Base-by-base conservation (phyloP, 2,888 invertebrate species). In the Beris chalybata region DNA sequence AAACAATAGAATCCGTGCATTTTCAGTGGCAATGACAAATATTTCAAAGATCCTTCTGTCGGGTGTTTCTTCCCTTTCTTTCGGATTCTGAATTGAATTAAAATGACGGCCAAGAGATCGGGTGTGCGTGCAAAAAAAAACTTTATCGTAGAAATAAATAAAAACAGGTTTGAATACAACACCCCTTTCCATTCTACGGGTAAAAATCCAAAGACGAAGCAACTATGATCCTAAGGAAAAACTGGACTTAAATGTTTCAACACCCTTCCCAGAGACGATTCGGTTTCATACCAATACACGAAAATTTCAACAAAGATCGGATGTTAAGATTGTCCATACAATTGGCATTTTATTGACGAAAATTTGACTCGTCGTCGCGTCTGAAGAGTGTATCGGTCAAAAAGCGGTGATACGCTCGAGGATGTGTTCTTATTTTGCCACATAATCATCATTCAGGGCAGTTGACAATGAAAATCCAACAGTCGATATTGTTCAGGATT, bases 11-110 rank as follows among this genome's bases (percentile, higher is more conserved):
- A 32, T 32, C 55, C 48, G 47, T 45, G 38, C 66, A 66, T 59
- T 67, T 58, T 64, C 64, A 64, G 58, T 64, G 57, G 57, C 54
- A 67, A 64, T 67, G 67, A 64, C 67, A 67, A 64, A 67, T 67
- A 48, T 67, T 63, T 55, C 9, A 58, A 22, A 56, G 48, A 15
- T 52, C 32, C 52, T 52, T 61, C 38, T 38, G 38, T 38, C 38
- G 38, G 38, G 22, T 22, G 22, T 38, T 61, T 58, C 9, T 12
- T 45, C 5, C 29, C n/a, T 11, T 11, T 31, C 29, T 32, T 54
- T 31, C 11, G 6, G n/a, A 13, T 30, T 54, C 54, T 54, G 5
- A 54, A 31, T 54, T 29, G 31, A 32, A 54, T 12, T 30, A 31
- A 31, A 13, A 29, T 31, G 48, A 13, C 38, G 38, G 3, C 38